phyloP scores from a whole-genome alignment of 2,888 invertebrate species.

The Eugnorisma glareosa region DNA sequence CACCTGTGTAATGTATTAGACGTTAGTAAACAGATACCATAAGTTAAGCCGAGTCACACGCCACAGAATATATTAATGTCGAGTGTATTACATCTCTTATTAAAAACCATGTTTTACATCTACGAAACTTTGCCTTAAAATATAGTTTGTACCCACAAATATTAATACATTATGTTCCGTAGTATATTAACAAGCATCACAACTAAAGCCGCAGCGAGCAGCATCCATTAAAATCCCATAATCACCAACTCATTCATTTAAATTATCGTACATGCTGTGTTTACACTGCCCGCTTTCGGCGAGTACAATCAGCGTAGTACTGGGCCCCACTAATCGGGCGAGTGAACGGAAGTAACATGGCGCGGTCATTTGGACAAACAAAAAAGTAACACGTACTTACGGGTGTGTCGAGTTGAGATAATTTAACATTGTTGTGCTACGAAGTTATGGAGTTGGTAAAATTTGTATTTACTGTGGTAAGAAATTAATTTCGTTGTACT shows the following conservation, averaged over 20 bases:
- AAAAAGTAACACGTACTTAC: slow-evolving; percentile 57
- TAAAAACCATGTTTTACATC: neutral
- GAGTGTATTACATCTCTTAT: neutral
- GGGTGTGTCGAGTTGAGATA: slow-evolving; percentile 51
- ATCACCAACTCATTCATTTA: slow-evolving; percentile 62
- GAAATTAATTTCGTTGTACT: neutral
- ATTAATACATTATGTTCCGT: slow-evolving; percentile 14
- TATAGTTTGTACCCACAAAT: neutral
- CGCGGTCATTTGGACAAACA: slow-evolving; percentile 63
- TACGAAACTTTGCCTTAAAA: too few relatives aligned
- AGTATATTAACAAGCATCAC: slow-evolving; percentile 32
- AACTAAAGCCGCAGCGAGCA: slow-evolving; percentile 47
- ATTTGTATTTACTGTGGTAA: neutral
- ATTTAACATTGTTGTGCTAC: slow-evolving; percentile 47
- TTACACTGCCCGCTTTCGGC: slow-evolving; percentile 52
- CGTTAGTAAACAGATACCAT: neutral
- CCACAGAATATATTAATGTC: neutral
- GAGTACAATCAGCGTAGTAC: slow-evolving; percentile 51
- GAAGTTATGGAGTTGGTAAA: slow-evolving; percentile 51
- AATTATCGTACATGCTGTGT: slow-evolving; percentile 61
- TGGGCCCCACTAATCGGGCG: slow-evolving; percentile 61
- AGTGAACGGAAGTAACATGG: slow-evolving; percentile 65
- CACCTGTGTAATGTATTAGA: neutral
- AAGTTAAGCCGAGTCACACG: neutral
- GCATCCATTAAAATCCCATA: slow-evolving; percentile 59